Base-by-base conservation (phyloP, 2,888 invertebrate species). In the Synergus umbraculus region DNA sequence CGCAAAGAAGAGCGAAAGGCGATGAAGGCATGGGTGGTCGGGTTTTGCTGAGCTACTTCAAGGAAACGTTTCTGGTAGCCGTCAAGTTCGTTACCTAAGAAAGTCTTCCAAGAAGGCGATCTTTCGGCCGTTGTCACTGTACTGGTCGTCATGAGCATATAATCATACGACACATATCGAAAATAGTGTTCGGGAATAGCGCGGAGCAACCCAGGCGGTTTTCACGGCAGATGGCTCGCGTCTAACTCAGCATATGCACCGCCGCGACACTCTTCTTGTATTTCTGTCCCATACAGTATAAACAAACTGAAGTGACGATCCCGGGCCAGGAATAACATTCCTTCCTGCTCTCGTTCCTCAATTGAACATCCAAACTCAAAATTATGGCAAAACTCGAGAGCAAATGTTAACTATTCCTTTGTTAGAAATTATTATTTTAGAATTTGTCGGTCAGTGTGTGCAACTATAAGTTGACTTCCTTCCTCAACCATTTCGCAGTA, bases 241-340 rank as follows among this genome's bases (percentile, higher is more conserved):
- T 90, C 89, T 87, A 86, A 78, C 82, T 82, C 81, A 81, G 78
- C 78, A 65, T 29, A 29, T 43, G 79, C 80, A 73, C 79, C 83
- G 83, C 82, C 85, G 88, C 90, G 91, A 91, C 91, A 91, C 90
- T 90, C 89, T 87, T 84, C 84, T 82, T 85, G 89, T 90, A 91
- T 91, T 91, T 91, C 90, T 86, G 91, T 91, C 90, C 89, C 89
- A 88, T 86, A 86, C 87, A 87, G 89, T 88, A 89, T 91, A 91
- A 91, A 92, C 91, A 91, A 90, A 89, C 87, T 83, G 83, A 86
- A 89, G 87, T 89, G 89, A 90, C 89, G 91, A 92, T 90, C 89
- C 84, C 85, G 86, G 87, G 88, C 89, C 90, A 88, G 89, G 89
- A 92, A 91, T 91, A 91, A 91, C 87, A 85, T 86, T 85, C 81